phyloP scores from a whole-genome alignment of 2,797 vertebrate genomes.

The Aldrovandia affinis region DNA sequence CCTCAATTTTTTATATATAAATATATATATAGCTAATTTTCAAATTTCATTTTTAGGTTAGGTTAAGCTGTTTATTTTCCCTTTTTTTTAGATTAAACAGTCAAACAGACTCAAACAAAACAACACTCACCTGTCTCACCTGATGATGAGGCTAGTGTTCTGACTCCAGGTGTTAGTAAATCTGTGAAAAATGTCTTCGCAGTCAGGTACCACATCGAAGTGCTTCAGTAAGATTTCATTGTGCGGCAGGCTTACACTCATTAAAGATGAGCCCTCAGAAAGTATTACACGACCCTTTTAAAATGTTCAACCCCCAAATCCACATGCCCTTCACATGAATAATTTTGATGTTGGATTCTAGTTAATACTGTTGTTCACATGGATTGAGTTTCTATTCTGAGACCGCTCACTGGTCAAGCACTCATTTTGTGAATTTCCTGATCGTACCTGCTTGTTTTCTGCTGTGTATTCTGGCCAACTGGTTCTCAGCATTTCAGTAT shows the following conservation, averaged over 20 bases:
- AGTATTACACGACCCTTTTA: not conserved
- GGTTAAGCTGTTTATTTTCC: not conserved
- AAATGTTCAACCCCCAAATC: not conserved
- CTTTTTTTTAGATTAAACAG: not conserved
- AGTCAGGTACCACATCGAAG: not conserved
- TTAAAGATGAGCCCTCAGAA: not conserved
- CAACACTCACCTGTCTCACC: conserved; percentile 51
- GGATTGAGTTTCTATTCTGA: conserved; percentile 12
- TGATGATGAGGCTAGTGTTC: conserved; percentile 49
- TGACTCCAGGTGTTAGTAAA: conserved; percentile 35
- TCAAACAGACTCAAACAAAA: conserved; percentile 37
- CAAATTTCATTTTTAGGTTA: not conserved
- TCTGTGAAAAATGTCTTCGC: conserved; percentile 19
- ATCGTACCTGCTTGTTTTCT: not conserved
- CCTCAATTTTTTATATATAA: conserved; percentile 43
- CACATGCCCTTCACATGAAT: not conserved
- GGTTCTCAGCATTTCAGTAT: not conserved
- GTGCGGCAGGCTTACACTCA: not conserved
- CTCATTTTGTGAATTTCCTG: not conserved
- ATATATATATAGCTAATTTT: conserved; percentile 9
- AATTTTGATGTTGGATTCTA: not conserved
- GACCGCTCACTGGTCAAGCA: conserved; percentile 4
- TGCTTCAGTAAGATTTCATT: conserved; percentile 2
- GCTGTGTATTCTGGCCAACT: not conserved
- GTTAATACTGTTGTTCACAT: not conserved